Percentiles rank a stretch among this genome's conserved stretches.
phyloP scores from a whole-genome alignment of 2,888 invertebrate genomes.

The Lasioglossum marginatum region DNA sequence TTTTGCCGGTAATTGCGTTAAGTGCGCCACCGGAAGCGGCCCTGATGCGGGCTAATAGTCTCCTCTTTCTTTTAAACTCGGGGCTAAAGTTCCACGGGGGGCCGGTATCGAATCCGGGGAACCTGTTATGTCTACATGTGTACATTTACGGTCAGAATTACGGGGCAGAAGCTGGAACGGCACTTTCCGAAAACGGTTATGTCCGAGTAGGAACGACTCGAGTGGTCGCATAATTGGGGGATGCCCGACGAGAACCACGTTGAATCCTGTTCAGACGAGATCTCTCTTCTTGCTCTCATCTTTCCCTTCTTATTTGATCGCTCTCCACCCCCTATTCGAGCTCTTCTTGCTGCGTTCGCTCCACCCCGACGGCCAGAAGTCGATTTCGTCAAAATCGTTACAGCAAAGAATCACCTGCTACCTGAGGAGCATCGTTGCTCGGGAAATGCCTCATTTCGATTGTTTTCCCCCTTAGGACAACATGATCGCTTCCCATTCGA shows the following conservation, averaged over 20 bases:
- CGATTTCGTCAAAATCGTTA: conserved; percentile 2
- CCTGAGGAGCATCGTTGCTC: not conserved
- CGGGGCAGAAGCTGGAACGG: conserved; percentile 45
- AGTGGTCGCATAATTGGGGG: conserved; percentile 65
- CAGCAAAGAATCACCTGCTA: not conserved
- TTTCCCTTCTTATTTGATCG: not conserved
- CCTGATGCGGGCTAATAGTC: conserved; percentile 55
- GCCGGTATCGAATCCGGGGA: conserved; percentile 47
- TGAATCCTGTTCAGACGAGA: conserved; percentile 30
- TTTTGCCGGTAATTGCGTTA: conserved; percentile 57
- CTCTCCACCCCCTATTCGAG: not conserved
- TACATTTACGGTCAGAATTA: conserved; percentile 54
- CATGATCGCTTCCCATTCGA: not conserved
- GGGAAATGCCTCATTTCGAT: not conserved
- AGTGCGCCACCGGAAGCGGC: conserved; percentile 40
- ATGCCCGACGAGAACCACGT: conserved; percentile 34
- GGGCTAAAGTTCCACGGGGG: conserved; percentile 45
- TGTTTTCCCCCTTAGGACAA: not conserved
- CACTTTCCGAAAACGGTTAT: conserved; percentile 65
- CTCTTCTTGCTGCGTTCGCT: not conserved
- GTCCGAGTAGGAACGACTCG: conserved; percentile 52
- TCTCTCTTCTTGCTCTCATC: not conserved
- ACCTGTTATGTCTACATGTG: conserved; percentile 40
- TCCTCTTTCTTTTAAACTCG: conserved; percentile 22
- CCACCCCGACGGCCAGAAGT: not conserved